phyloP scores from a whole-genome alignment of 2,888 invertebrate species.

The Plagodis pulveraria region DNA sequence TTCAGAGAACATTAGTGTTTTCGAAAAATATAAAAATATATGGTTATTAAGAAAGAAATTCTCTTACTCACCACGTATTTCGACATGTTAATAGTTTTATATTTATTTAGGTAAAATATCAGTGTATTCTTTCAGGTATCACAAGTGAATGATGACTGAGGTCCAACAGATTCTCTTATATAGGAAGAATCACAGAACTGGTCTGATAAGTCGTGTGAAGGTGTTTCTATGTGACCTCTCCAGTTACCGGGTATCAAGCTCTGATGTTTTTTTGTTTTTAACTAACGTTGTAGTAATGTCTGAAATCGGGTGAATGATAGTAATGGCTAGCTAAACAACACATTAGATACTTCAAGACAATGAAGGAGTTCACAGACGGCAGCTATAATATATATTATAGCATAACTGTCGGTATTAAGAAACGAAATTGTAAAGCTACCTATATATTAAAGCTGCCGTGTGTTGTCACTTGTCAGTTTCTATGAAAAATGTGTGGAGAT shows the following conservation, averaged over 20 bases:
- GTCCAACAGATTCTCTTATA: slow-evolving; percentile 11
- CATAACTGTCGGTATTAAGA: too few relatives aligned
- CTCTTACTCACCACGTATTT: background rate
- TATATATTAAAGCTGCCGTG: too few relatives aligned
- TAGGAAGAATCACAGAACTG: background rate
- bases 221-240: background rate
- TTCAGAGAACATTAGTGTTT: too few relatives aligned
- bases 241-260: slow-evolving; percentile 8
- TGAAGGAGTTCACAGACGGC: too few relatives aligned
- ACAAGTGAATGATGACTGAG: background rate
- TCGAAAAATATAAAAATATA: too few relatives aligned
- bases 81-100: slow-evolving; percentile 12
- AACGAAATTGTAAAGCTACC: too few relatives aligned
- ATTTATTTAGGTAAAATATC: background rate
- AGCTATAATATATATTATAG: too few relatives aligned
- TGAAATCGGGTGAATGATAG: background rate
- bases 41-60: too few relatives aligned
- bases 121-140: slow-evolving; percentile 1
- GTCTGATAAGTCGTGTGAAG: background rate
- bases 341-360: too few relatives aligned
- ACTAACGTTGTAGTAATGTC: background rate
- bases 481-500: too few relatives aligned
- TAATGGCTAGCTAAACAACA: background rate
- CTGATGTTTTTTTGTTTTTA: slow-evolving; percentile 15
- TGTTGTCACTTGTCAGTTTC: too few relatives aligned